Percentiles rank a stretch among this genome's conserved stretches.
Conservation (phyloP, 2,888 invertebrate species). For the Ellobium chinense region DNA sequence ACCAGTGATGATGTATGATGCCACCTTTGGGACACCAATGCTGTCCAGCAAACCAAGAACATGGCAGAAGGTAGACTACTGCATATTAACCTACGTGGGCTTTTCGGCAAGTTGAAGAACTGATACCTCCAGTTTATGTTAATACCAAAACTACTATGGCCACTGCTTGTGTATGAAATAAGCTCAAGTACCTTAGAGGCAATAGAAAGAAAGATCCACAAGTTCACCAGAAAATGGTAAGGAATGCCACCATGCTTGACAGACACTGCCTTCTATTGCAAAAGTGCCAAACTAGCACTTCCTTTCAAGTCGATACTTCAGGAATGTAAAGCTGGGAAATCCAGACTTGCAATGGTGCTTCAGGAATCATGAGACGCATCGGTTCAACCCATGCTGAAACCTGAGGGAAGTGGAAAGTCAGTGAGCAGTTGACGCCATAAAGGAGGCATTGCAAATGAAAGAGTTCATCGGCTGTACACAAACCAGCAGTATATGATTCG, state of each 20-base stretch:
- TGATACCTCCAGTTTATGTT: constrained; percentile 26
- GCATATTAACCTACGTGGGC: neutral
- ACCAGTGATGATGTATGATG: constrained; percentile 17
- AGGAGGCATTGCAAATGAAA: too few species aligned
- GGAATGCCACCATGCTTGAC: neutral
- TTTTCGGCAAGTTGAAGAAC: constrained; percentile 9
- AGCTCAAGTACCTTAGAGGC: neutral
- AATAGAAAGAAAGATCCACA: neutral
- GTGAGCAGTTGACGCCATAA: too few species aligned
- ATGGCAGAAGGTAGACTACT: neutral
- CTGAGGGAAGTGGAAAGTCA: too few species aligned
- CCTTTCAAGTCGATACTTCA: neutral
- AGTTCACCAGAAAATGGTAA: constrained; percentile 16
- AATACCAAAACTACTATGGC: constrained; percentile 22
- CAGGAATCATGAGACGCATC: too few species aligned
- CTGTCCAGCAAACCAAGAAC: neutral
- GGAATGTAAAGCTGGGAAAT: neutral
- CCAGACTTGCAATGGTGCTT: too few species aligned
- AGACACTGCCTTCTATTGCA: neutral
- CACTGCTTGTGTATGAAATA: constrained; percentile 15
- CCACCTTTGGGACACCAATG: neutral
- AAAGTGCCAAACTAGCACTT: neutral
- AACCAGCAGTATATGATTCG: too few species aligned
- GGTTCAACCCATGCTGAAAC: too few species aligned
- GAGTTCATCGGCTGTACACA: too few species aligned